phyloP scores from a whole-genome alignment of 2,113 vertebrate genomes.

The Paracanthobrama guichenoti region DNA sequence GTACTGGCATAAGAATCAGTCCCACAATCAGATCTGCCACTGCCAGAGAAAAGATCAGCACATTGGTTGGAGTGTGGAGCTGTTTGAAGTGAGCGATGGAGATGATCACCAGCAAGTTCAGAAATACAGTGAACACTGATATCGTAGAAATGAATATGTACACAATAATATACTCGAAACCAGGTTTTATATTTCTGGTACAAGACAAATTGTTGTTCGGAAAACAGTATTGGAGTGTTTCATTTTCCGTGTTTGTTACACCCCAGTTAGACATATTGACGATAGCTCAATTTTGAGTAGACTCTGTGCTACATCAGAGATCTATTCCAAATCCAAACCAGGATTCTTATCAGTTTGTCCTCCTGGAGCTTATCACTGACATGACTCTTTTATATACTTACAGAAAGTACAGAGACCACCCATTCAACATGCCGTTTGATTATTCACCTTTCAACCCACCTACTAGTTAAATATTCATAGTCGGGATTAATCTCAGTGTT shows the following conservation, averaged over 20 bases:
- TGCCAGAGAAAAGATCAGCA: constrained; percentile 72
- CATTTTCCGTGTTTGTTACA: not conserved
- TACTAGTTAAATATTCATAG: not conserved
- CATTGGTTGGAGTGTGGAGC: constrained; percentile 72
- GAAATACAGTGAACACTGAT: constrained; percentile 37
- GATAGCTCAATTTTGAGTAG: not conserved
- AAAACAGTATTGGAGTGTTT: constrained; percentile 7
- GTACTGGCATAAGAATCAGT: constrained; percentile 82
- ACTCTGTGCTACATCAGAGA: not conserved
- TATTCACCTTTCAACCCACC: not conserved
- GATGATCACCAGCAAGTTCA: constrained; percentile 60
- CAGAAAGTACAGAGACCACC: not conserved
- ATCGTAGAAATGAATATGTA: constrained; percentile 23
- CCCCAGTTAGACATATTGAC: not conserved
- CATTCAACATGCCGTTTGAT: not conserved
- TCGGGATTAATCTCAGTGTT: not conserved
- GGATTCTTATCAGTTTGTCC: not conserved
- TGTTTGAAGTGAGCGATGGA: constrained; percentile 70
- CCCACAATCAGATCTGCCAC: constrained; percentile 66
- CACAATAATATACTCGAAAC: not conserved
- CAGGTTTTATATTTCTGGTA: not conserved
- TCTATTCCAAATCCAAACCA: not conserved
- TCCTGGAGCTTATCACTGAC: not conserved
- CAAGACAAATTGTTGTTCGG: not conserved
- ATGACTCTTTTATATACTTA: not conserved